Base-by-base conservation (phyloP, 2,113 vertebrate genomes). In the Xenopus laevis region DNA sequence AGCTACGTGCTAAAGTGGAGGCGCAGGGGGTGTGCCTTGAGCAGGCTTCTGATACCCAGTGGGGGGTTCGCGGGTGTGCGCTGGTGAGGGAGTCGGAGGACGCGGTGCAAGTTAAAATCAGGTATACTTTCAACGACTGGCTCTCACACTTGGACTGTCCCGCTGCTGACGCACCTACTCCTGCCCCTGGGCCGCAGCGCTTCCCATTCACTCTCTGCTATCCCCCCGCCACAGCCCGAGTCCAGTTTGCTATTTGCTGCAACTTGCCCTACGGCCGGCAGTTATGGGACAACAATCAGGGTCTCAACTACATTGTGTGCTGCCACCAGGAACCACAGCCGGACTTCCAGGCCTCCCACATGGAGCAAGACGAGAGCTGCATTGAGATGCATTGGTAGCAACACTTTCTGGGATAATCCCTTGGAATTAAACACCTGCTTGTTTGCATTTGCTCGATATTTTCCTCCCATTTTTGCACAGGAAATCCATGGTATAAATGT, bases 291-390 rank as follows among this genome's bases (percentile, higher is more conserved):
- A 77, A 70, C 33, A 77, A 77, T 60, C 30, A 70, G 50, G 74
- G 74, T 4, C 47, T 0, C 1, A 77, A 77, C 59, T 77, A 77
- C 67, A 64, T 59, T 2, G 59, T 77, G 27, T 46, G 4, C 50
- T 77, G 66, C 20, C 47, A 78, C 17, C 76, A 16, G 60, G 78
- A 78, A 1, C 67, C 46, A 16, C 23, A 16, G 73, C 78, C 83
- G 4, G 71, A 81, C 52, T 87, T 86, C 78, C 85, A 84, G 74
- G 83, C 80, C 16, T 81, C 72, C 16, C 81, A 78, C 40, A 50
- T 16, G 0, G 78, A 27, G 57, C 83, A 73, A 68, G 40, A 83
- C n/a, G 59, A 53, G 13, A 46, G 30, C 18, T 66, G 9, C 12
- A 30, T 59, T 27, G 11, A 30, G 1, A 66, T 12, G 50, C 66